Base-by-base conservation (phyloP, 2,113 vertebrate species). In the Taxidea taxus region DNA sequence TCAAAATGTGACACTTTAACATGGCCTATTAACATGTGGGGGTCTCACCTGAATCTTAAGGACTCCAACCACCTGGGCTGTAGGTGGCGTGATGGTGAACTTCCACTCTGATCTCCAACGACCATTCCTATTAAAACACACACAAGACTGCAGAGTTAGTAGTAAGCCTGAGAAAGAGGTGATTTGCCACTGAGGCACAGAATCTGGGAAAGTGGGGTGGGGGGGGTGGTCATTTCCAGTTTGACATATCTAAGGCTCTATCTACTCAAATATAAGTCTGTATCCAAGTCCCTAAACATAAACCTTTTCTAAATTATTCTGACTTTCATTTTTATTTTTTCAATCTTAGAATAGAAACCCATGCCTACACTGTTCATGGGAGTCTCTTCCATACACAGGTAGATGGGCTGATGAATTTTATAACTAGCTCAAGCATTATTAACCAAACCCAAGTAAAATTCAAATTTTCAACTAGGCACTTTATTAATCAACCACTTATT, bases 91-190 rank as follows among this genome's bases (percentile, higher is more conserved):
- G 95, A 99, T 98, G 39, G 98, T 99, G 95, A 99, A 99, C 98
- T 99, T 99, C 99, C 99, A 99, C 49, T 99, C 99, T 84, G 99
- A 99, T 90, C 99, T 98, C 98, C 99, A 99, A 74, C 99, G 99
- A 51, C 99, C 99, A 0, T 99, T 99, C 99, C 99, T 98, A 88
- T 95, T 72, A 95, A 95, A 96, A 96, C 2, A 97, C 78, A 96
- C 4, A 96, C 13, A 66, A 90, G 34, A 39, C 37, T 54, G 34
- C 3, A 90, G 68, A 95, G 84, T 85, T 92, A 96, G 74, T 62
- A 88, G 62, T 1, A 90, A 56, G 39, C 20, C 51, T 1, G 58
- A 39, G 39, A 78, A 82, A 85, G 25, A 94, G 27, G 44, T 47
- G 21, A 80, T 72, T 8, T 87, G 37, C n/a, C 44, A 91, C 25